A percentile compares a stretch with the other conserved stretches of the same genome.
These are phyloP conservation scores for Paradoxurus hermaphroditus DNA, from an alignment of 2,113 vertebrate species.

Conservation along the genomic window DNA sequence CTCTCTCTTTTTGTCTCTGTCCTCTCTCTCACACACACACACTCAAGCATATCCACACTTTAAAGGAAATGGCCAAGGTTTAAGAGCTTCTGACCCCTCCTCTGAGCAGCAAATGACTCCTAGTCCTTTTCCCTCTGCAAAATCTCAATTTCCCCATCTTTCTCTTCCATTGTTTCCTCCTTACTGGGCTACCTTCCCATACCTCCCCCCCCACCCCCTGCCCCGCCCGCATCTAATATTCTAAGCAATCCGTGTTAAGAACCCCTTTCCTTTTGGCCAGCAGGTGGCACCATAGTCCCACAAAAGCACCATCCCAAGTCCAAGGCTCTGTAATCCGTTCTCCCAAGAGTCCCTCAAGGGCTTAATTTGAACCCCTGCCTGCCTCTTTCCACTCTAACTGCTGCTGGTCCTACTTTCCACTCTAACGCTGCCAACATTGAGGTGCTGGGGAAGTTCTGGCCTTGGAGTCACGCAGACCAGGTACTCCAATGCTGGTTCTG, in stretches of 20 bases:
- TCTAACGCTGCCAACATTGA: not conserved
- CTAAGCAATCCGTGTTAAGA: not conserved
- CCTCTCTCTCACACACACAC: not conserved
- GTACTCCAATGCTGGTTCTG: not conserved
- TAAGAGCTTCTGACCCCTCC: not conserved
- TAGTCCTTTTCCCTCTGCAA: not conserved
- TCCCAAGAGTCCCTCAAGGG: not conserved
- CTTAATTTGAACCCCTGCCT: not conserved
- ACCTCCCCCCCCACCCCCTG: not conserved
- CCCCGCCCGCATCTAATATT: not conserved
- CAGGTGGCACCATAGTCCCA: slow-evolving; percentile 51
- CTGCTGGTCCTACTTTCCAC: not conserved
- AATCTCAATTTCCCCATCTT: not conserved
- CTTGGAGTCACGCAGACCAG: not conserved
- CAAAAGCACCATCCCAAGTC: not conserved
- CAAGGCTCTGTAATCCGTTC: not conserved
- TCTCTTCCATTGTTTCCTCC: not conserved
- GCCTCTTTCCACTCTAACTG: not conserved
- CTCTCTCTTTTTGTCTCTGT: not conserved
- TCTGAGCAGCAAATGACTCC: not conserved
- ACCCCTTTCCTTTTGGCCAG: not conserved
- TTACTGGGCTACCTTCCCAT: not conserved
- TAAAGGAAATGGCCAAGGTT: not conserved
- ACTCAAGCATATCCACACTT: not conserved
- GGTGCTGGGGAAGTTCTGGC: not conserved